phyloP scores from a whole-genome alignment of 2,888 invertebrate genomes.

The Blastobasis adustella region DNA sequence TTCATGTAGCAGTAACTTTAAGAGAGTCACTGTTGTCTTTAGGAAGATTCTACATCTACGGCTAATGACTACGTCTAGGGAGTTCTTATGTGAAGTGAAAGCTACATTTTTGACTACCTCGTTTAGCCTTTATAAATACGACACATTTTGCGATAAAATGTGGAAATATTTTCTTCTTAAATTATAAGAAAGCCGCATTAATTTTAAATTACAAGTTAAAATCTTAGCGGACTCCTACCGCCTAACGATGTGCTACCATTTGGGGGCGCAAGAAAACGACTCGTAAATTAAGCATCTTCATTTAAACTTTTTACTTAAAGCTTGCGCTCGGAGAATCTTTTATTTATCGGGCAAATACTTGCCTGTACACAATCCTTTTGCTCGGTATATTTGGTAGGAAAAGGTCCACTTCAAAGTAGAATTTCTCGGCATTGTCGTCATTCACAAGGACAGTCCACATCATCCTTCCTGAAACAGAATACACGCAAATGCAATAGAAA shows the following conservation, averaged over 20 bases:
- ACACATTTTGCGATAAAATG: no score
- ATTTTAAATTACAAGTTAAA: slow-evolving; percentile 24
- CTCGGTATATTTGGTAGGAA: slow-evolving; percentile 58
- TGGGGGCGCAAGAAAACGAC: slow-evolving; percentile 26
- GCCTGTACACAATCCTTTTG: slow-evolving; percentile 69
- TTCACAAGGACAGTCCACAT: slow-evolving; percentile 72
- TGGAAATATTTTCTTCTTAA: no score
- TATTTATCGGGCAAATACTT: slow-evolving; percentile 17
- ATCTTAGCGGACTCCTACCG: slow-evolving; percentile 39
- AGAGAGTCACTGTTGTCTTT: no score
- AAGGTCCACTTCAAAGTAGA: slow-evolving; percentile 66
- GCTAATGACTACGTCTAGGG: no score
- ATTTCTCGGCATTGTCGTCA: slow-evolving; percentile 58
- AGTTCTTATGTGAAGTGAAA: no score
- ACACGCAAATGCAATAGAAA: neutral
- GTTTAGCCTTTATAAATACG: no score
- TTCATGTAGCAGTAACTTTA: no score
- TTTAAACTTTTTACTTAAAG: slow-evolving; percentile 12
- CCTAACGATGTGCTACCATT: slow-evolving; percentile 41
- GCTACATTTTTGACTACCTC: no score
- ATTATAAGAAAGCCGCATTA: no score
- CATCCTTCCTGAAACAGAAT: slow-evolving; percentile 55
- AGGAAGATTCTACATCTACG: no score
- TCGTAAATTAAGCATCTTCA: slow-evolving; percentile 27
- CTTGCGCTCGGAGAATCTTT: slow-evolving; percentile 5